Evolutionary conservation across 2,888 invertebrate genomes (phyloP).

Genomic region (Drosophila ezoana): DNA sequence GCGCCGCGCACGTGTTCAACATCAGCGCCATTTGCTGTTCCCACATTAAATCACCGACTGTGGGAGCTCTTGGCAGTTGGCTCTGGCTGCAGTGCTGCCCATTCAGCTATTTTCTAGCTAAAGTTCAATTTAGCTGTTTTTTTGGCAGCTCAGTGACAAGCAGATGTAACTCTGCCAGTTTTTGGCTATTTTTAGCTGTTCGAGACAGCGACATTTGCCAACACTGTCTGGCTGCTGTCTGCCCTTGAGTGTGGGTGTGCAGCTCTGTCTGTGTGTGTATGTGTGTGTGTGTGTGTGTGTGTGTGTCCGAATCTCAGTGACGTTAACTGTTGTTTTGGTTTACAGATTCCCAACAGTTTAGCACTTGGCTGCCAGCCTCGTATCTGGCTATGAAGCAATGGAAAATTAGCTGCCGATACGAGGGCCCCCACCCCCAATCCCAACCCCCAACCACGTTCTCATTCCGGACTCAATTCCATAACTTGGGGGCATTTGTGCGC

Average conservation of each 20-base stretch:
- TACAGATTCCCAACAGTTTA: slow-evolving; percentile 50
- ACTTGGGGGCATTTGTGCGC: slow-evolving; percentile 33
- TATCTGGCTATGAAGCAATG: slow-evolving; percentile 31
- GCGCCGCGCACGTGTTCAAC: slow-evolving; percentile 50
- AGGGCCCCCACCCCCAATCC: slow-evolving; percentile 2
- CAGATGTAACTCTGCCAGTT: too few relatives aligned
- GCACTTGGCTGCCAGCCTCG: slow-evolving; percentile 37
- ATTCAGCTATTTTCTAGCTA: too few relatives aligned
- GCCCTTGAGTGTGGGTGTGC: background rate
- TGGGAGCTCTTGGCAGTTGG: slow-evolving; percentile 26
- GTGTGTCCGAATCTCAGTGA: slow-evolving; percentile 46
- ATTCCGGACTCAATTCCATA: slow-evolving; percentile 31
- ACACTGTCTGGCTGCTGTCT: background rate
- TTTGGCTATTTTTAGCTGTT: too few relatives aligned
- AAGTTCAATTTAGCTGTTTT: too few relatives aligned
- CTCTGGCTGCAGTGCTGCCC: too few relatives aligned
- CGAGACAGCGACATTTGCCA: too few relatives aligned
- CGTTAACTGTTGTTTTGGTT: slow-evolving; percentile 56
- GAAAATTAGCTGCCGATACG: slow-evolving; percentile 52
- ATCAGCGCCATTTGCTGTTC: slow-evolving; percentile 58
- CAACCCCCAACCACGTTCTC: background rate
- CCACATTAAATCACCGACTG: slow-evolving; percentile 69
- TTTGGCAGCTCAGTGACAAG: too few relatives aligned
- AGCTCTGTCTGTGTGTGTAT: slow-evolving; percentile 1
- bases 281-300: background rate